These are phyloP conservation scores for Conomelus anceps DNA, from an alignment of 2,888 invertebrate genomes.

Conservation along the genomic window DNA sequence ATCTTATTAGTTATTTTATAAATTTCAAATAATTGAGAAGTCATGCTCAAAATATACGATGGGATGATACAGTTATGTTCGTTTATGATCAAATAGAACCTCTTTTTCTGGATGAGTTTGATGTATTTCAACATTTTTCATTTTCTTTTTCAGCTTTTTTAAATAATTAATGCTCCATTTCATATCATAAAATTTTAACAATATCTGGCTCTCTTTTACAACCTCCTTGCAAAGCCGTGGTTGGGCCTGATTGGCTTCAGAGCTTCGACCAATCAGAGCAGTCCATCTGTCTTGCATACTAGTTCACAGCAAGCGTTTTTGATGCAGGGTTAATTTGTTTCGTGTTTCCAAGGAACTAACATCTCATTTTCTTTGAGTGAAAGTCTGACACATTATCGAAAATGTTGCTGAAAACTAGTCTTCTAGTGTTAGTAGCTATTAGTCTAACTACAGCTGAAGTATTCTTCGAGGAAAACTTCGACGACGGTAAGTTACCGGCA, in stretches of 20 bases:
- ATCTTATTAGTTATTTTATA: too few species aligned
- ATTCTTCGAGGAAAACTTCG: constrained; percentile 72
- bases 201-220: background rate
- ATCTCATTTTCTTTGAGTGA: constrained; percentile 27
- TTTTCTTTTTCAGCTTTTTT: background rate
- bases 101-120: too few species aligned
- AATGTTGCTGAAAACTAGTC: constrained; percentile 13
- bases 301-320: constrained; percentile 22
- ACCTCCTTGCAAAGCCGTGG: constrained; percentile 20
- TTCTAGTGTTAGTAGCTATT: constrained; percentile 20
- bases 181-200: background rate
- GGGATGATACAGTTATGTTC: too few species aligned
- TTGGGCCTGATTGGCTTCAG: constrained; percentile 18
- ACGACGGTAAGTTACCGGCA: constrained; percentile 59
- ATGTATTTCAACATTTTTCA: background rate
- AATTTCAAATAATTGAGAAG: too few species aligned
- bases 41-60: too few species aligned
- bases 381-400: background rate
- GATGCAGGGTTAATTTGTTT: constrained; percentile 18
- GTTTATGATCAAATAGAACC: too few species aligned
- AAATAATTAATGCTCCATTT: background rate
- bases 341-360: constrained; percentile 29
- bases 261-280: constrained; percentile 49
- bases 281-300: constrained; percentile 61
- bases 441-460: constrained; percentile 51